Evolutionary conservation across 2,113 vertebrate genomes (phyloP).

Genomic region (Festucalex cinctus): DNA sequence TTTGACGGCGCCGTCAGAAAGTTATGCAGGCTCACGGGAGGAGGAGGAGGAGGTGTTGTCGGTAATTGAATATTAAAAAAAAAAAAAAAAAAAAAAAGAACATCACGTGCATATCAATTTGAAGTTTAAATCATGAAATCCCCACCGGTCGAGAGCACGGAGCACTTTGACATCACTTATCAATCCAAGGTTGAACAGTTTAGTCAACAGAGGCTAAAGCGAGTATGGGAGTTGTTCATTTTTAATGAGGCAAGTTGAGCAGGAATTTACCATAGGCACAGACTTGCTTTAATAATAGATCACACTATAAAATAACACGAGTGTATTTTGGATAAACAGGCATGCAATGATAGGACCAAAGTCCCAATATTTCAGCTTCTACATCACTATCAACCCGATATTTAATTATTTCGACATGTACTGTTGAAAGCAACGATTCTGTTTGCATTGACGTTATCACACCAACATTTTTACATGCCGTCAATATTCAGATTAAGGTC

Average conservation of each 20-base stretch:
- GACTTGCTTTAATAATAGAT: neutral
- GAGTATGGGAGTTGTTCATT: slow-evolving; percentile 39
- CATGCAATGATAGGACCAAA: no score
- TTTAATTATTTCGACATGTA: no score
- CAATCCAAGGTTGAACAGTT: slow-evolving; percentile 51
- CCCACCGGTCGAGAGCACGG: slow-evolving; percentile 33
- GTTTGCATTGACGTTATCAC: no score
- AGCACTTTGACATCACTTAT: slow-evolving; percentile 40
- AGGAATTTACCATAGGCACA: slow-evolving; percentile 16
- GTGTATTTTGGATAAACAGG: no score
- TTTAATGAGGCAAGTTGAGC: slow-evolving; percentile 47
- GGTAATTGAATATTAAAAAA: slow-evolving; percentile 65
- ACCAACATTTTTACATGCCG: no score
- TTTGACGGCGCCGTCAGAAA: slow-evolving; percentile 54
- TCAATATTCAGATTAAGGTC: no score
- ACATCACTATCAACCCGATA: no score
- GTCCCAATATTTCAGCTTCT: neutral
- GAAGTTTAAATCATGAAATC: slow-evolving; percentile 49
- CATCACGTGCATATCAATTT: slow-evolving; percentile 61
- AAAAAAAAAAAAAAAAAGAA: slow-evolving; percentile 19
- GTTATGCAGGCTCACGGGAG: slow-evolving; percentile 56
- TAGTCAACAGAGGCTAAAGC: slow-evolving; percentile 44
- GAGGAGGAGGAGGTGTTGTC: slow-evolving; percentile 33
- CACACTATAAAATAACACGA: neutral
- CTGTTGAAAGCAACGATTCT: no score